Base-by-base conservation (phyloP, 2,888 invertebrate species). In the Tholera decimalis region DNA sequence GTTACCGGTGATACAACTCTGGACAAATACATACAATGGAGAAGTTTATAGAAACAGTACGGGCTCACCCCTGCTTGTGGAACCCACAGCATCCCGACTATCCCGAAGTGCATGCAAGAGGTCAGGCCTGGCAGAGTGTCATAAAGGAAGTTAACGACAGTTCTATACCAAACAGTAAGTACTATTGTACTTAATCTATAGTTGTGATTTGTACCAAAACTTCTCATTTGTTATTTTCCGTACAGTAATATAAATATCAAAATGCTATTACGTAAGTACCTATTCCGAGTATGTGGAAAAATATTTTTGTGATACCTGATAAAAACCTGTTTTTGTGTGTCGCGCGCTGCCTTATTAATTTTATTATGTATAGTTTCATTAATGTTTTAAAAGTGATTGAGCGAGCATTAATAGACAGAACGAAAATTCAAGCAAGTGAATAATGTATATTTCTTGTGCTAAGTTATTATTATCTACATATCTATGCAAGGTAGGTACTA, bases 61-160 rank as follows among this genome's bases (percentile, higher is more conserved):
- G 94, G 44, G 77, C 83, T 22, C 89, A 93, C 55, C 93, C 93
- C 11, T 93, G 94, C 70, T 79, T 95, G 2, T 95, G 94, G 94
- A 93, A 95, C 69, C 94, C 94, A 0, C 83, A 91, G 62, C 92
- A 94, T 69, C 91, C 91, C 1, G 92, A 93, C 67, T 93, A 94
- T 67, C 88, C 93, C 11, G 93, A 94, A 73, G 87, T 89, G 78
- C 87, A 89, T 28, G 85, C 90, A 9, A 89, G 93, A 72, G 93
- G 93, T 28, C 89, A 89, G 49, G 94, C 94, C 37, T 95, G 94
- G 94, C 90, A 91, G 51, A 85, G 85, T 58, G 91, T 95, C 30
- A 91, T 94, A n/a, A 88, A 90, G 46, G 85, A 90, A 79, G 89
- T 88, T 68, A 90, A 93, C 65, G 87, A 89, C 73, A 84, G 57